Percentiles rank a stretch among this genome's conserved stretches.
Conservation (phyloP, 2,113 vertebrate species). For the Propithecus coquereli region DNA sequence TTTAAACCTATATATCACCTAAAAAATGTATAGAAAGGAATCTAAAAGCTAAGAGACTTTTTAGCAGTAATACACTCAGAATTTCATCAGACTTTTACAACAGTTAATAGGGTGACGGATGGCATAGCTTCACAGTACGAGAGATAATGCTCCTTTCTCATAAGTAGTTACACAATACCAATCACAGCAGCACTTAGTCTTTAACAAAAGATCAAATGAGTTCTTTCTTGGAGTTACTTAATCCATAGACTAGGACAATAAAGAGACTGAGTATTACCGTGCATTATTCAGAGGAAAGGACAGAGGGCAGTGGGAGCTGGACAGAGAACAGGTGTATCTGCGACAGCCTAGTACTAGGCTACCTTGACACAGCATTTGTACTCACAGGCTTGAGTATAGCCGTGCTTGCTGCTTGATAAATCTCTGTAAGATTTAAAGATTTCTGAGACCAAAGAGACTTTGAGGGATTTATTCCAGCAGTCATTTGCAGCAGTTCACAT, state of each 20-base stretch:
- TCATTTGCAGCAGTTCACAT: neutral
- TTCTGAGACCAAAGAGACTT: neutral
- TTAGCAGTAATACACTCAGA: constrained; percentile 10
- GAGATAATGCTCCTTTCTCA: constrained; percentile 22
- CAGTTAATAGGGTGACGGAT: constrained; percentile 24
- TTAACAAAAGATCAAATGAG: constrained; percentile 61
- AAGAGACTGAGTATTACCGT: neutral
- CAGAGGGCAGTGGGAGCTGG: neutral
- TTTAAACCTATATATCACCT: constrained; percentile 27
- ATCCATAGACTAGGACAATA: constrained; percentile 35
- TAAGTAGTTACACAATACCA: constrained; percentile 38
- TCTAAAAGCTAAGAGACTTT: constrained; percentile 30
- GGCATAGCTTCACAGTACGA: constrained; percentile 29
- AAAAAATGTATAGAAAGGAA: constrained; percentile 33
- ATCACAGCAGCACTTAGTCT: constrained; percentile 45
- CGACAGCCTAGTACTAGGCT: neutral
- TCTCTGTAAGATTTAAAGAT: neutral
- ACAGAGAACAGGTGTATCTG: neutral
- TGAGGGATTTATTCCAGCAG: neutral
- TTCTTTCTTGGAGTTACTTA: constrained; percentile 60
- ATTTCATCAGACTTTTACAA: constrained; percentile 57
- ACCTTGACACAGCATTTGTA: neutral
- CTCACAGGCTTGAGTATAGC: neutral
- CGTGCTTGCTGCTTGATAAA: neutral
- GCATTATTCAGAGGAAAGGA: constrained; percentile 13